Conservation (phyloP, 2,797 vertebrate genomes). For the Clarias platycephalus region DNA sequence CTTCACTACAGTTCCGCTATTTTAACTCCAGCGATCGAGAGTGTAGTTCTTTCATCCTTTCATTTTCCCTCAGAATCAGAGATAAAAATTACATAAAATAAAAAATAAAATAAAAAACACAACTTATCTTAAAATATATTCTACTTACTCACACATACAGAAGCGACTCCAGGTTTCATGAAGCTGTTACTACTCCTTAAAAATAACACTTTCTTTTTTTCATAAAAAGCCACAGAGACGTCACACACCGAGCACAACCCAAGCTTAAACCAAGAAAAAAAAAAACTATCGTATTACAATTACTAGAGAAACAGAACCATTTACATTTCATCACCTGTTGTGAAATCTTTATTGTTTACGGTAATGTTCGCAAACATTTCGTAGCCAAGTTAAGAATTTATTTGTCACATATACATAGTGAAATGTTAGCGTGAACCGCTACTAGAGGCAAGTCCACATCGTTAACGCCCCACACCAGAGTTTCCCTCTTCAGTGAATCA, state of each 20-base stretch:
- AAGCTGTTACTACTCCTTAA: background rate
- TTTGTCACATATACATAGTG: no score
- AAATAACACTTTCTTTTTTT: background rate
- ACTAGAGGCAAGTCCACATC: background rate
- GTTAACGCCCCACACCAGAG: background rate
- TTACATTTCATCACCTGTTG: background rate
- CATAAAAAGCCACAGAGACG: background rate
- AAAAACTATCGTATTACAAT: background rate
- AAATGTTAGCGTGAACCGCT: background rate
- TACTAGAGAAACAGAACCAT: background rate
- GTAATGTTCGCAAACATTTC: background rate
- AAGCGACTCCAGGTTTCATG: background rate
- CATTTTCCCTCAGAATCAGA: background rate
- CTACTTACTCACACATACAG: background rate
- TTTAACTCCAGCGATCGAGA: background rate
- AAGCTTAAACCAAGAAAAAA: background rate
- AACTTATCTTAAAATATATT: background rate
- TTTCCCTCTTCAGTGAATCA: background rate
- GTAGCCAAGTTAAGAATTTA: no score
- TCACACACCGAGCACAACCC: background rate
- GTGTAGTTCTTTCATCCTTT: background rate
- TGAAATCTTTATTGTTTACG: background rate
- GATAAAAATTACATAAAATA: no score
- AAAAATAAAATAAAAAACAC: background rate
- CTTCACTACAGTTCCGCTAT: background rate